phyloP scores from a whole-genome alignment of 2,888 invertebrate genomes.

The Callyntrura sp. region DNA sequence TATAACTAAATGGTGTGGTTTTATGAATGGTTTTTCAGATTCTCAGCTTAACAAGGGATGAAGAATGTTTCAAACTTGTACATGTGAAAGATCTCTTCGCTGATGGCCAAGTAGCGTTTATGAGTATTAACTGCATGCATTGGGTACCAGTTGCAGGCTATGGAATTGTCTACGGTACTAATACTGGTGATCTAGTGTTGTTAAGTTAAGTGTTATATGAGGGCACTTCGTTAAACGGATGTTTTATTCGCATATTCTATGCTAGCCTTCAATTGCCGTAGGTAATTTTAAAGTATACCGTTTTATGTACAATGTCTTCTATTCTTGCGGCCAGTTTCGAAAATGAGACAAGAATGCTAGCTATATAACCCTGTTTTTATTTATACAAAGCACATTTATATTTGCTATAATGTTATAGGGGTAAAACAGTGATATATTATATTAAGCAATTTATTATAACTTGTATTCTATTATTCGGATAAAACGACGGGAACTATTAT shows the following conservation, averaged over 20 bases:
- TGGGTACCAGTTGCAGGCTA: constrained; percentile 83
- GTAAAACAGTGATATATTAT: constrained; percentile 21
- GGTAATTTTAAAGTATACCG: constrained; percentile 1
- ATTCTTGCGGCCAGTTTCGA: constrained; percentile 48
- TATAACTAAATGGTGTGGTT: no score
- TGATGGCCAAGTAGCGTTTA: constrained; percentile 81
- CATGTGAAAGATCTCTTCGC: constrained; percentile 83
- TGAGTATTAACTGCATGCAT: constrained; percentile 84
- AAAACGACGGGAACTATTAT: background rate
- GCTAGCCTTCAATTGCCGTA: background rate
- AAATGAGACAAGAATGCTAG: background rate
- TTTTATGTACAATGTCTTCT: constrained; percentile 1
- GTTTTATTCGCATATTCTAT: background rate
- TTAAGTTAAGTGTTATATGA: constrained; percentile 72
- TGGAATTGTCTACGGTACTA: constrained; percentile 83
- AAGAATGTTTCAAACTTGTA: constrained; percentile 76
- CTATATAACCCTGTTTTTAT: background rate
- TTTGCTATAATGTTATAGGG: constrained; percentile 1
- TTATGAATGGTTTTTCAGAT: constrained; percentile 72
- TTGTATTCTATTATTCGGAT: background rate
- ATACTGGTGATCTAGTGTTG: constrained; percentile 83
- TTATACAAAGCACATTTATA: constrained; percentile 13
- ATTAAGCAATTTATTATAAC: no score
- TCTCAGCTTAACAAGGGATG: constrained; percentile 81
- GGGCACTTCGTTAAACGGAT: background rate